Evolutionary conservation across 2,888 invertebrate genomes (phyloP).

Genomic region (Chrysopilus asiliformis): DNA sequence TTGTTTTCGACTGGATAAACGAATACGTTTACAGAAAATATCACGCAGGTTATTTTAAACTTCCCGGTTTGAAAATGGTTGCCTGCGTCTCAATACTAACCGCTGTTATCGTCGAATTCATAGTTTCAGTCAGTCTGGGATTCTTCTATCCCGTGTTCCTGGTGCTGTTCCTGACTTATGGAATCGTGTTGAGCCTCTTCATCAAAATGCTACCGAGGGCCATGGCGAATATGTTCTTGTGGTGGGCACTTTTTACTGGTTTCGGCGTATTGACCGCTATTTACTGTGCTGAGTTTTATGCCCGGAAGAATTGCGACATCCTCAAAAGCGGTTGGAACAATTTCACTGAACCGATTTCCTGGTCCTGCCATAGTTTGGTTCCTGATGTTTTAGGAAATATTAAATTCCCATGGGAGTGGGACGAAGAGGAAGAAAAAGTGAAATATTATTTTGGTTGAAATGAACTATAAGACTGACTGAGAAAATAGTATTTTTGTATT

Average conservation of each 20-base stretch:
- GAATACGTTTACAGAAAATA: slow-evolving; percentile 69
- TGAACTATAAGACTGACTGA: no score
- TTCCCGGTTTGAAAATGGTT: slow-evolving; percentile 41
- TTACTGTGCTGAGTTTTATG: slow-evolving; percentile 74
- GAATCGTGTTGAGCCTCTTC: slow-evolving; percentile 42
- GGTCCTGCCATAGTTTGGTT: no score
- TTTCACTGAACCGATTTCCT: no score
- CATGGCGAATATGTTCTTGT: slow-evolving; percentile 60
- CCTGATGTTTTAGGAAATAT: no score
- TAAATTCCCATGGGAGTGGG: no score
- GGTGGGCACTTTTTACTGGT: slow-evolving; percentile 62
- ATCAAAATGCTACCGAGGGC: slow-evolving; percentile 30
- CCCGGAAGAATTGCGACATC: slow-evolving; percentile 50
- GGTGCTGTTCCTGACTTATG: slow-evolving; percentile 56
- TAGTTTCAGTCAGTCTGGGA: slow-evolving; percentile 59
- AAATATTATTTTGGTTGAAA: no score
- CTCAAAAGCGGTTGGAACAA: background rate
- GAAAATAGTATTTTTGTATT: no score
- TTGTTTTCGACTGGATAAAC: slow-evolving; percentile 83
- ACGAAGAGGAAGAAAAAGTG: no score
- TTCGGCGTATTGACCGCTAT: slow-evolving; percentile 45
- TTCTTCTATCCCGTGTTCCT: slow-evolving; percentile 76
- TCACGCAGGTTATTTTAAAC: slow-evolving; percentile 28
- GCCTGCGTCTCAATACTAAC: slow-evolving; percentile 65
- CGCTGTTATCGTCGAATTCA: slow-evolving; percentile 73